Conservation (phyloP, 1,140 invertebrate species). For the Dendrolimus kikuchii region DNA sequence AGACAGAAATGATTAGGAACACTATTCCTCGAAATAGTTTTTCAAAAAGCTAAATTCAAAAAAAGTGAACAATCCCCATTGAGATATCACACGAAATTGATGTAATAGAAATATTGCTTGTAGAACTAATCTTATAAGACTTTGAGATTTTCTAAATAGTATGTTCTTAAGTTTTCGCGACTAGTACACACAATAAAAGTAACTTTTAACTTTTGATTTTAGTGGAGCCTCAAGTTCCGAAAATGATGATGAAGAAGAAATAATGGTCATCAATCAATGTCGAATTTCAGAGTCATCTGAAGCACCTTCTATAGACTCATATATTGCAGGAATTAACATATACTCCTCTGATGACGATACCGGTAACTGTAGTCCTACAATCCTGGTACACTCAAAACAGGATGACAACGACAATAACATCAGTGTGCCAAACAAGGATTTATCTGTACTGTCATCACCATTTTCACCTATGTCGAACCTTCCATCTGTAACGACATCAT, state of each 20-base stretch:
- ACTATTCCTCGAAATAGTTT: too few species aligned
- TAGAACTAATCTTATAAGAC: too few species aligned
- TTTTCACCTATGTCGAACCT: constrained; percentile 9
- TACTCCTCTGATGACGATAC: constrained; percentile 8
- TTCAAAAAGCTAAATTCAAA: too few species aligned
- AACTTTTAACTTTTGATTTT: too few species aligned
- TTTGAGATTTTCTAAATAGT: too few species aligned
- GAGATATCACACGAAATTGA: too few species aligned
- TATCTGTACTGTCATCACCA: background rate
- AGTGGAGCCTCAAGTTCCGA: constrained; percentile 6
- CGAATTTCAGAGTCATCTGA: constrained; percentile 6
- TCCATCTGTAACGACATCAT: constrained; percentile 7
- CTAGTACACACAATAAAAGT: too few species aligned
- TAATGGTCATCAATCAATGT: constrained; percentile 1
- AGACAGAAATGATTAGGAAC: too few species aligned
- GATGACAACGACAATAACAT: constrained; percentile 5
- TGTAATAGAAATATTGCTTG: too few species aligned
- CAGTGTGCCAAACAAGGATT: constrained; percentile 5
- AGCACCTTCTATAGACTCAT: constrained; percentile 5
- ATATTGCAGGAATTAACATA: constrained; percentile 2
- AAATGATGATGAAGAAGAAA: constrained; percentile 8
- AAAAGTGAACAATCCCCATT: too few species aligned
- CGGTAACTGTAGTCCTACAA: constrained; percentile 4
- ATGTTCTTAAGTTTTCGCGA: too few species aligned
- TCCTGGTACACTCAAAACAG: constrained; percentile 4